Evolutionary conservation across 2,113 vertebrate species (phyloP).

Genomic region (Pogona vitticeps): DNA sequence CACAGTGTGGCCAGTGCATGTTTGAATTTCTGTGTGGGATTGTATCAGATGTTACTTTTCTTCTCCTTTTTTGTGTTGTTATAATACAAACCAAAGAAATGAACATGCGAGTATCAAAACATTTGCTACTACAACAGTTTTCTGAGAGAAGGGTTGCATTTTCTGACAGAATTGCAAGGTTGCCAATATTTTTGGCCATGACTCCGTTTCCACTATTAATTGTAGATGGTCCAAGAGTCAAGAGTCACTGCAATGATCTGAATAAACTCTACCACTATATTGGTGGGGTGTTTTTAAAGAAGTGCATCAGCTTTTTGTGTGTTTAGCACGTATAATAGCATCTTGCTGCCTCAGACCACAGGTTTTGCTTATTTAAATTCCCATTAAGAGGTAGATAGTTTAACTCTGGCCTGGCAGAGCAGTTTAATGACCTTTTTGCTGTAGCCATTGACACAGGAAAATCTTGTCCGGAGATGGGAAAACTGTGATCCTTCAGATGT

Average conservation of each 20-base stretch:
- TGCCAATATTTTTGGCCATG: no score
- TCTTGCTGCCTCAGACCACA: neutral
- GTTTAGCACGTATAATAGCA: slow-evolving; percentile 23
- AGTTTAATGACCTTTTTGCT: slow-evolving; percentile 22
- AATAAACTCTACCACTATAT: neutral
- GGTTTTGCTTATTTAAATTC: neutral
- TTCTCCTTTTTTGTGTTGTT: no score
- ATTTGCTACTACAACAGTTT: no score
- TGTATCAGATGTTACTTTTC: no score
- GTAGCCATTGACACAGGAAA: slow-evolving; percentile 33
- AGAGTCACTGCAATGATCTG: slow-evolving; percentile 11
- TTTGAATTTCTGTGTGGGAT: no score
- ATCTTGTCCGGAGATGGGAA: neutral
- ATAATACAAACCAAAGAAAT: no score
- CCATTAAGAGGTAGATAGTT: neutral
- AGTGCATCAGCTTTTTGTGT: neutral
- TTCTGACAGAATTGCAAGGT: no score
- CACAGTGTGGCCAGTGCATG: neutral
- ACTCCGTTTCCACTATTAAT: slow-evolving; percentile 41
- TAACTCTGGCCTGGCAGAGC: neutral
- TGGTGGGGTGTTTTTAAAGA: neutral
- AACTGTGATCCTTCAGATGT: no score
- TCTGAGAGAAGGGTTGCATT: no score
- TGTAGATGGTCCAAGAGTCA: slow-evolving; percentile 15
- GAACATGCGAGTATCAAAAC: no score